Evolutionary conservation across 2,888 invertebrate species (phyloP).

Genomic region (Onchidella celtica): DNA sequence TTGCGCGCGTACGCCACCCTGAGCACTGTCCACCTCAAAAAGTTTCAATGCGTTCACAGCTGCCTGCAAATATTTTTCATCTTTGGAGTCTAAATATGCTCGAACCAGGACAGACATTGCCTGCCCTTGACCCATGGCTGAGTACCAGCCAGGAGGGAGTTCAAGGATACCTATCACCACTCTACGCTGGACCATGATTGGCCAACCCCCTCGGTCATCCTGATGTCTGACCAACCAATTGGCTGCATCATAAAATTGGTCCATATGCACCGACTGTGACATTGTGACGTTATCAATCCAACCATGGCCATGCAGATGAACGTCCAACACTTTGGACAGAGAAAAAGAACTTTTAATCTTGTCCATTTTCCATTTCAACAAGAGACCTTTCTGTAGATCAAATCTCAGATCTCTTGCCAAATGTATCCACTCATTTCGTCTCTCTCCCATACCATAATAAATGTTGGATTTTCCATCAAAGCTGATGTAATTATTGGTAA

Average conservation of each 20-base stretch:
- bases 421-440: conserved; percentile 84
- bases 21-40: conserved; percentile 82
- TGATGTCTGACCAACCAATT: conserved; percentile 95
- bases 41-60: conserved; percentile 90
- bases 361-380: conserved; percentile 40
- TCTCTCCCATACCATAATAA: conserved; percentile 89
- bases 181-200: conserved; percentile 85
- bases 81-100: conserved; percentile 88
- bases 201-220: conserved; percentile 86
- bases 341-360: conserved; percentile 36
- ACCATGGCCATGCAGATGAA: conserved; percentile 77
- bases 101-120: conserved; percentile 94
- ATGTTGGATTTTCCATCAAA: conserved; percentile 86
- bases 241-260: conserved; percentile 94
- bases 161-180: conserved; percentile 70
- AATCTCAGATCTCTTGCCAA: conserved; percentile 93
- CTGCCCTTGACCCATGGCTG: conserved; percentile 99
- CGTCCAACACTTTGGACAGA: conserved; percentile 63
- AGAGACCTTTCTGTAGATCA: conserved; percentile 92
- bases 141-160: conserved; percentile 93
- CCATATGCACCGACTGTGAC: conserved; percentile 89
- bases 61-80: conserved; percentile 87
- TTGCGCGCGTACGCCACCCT: conserved; percentile 55
- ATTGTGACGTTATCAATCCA: conserved; percentile 76
- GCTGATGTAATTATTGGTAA: conserved; percentile 87